Evolutionary conservation across 2,113 vertebrate genomes (phyloP).

Genomic region (Grus americana): DNA sequence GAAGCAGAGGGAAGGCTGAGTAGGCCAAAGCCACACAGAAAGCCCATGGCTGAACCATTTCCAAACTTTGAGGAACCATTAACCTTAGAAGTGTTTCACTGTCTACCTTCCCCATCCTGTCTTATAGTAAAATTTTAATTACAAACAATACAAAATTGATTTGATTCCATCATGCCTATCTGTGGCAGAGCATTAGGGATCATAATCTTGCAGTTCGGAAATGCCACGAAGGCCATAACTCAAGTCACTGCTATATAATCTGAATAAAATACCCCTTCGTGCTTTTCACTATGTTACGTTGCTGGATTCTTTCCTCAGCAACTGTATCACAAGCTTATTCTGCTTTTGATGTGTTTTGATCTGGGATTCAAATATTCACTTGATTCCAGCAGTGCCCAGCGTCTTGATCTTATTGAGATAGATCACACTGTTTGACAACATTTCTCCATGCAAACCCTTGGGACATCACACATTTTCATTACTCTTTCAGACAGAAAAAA

Average conservation of each 20-base stretch:
- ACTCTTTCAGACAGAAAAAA: not conserved
- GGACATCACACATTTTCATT: not conserved
- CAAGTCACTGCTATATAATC: not conserved
- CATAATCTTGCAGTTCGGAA: not conserved
- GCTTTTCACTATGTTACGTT: not conserved
- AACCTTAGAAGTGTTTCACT: not conserved
- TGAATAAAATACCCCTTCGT: not conserved
- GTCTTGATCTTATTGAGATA: not conserved
- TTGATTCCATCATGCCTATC: not conserved
- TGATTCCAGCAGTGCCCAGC: not conserved
- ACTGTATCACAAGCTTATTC: not conserved
- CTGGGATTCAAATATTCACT: not conserved
- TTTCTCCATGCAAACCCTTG: not conserved
- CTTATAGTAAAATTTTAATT: not conserved
- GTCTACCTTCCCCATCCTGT: not conserved
- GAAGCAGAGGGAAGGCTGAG: not conserved
- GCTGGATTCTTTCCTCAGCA: not conserved
- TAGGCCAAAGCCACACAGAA: not conserved
- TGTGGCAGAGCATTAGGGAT: not conserved
- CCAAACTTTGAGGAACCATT: not conserved
- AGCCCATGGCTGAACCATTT: not conserved
- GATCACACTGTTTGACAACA: not conserved
- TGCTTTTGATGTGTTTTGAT: not conserved
- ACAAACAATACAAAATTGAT: not conserved
- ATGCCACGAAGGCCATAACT: not conserved